phyloP scores from a whole-genome alignment of 30 jellyfish, hydroid and myxozoan species.

The Turritopsis rubra region DNA sequence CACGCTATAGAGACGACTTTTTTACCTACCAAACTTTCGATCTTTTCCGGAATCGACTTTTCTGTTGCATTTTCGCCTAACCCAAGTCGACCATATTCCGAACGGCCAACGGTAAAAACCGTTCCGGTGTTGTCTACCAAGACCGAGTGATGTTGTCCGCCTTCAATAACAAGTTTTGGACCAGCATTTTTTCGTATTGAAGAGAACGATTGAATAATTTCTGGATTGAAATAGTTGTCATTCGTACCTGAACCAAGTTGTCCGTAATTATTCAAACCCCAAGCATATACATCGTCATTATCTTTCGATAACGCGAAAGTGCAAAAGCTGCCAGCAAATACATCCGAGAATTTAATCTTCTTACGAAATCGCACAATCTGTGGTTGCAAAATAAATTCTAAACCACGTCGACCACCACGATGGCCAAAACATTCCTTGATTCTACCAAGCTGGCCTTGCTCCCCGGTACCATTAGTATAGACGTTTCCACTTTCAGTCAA shows the following conservation, averaged over 20 bases:
- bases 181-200: constrained; percentile 46
- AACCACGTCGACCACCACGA: constrained; percentile 99
- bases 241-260: constrained; percentile 97
- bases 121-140: constrained; percentile 57
- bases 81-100: constrained; percentile 97
- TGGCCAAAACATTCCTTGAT: constrained; percentile 89
- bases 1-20: constrained; percentile 59
- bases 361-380: constrained; percentile 81
- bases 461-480: constrained; percentile 95
- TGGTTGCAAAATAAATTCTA: constrained; percentile 65
- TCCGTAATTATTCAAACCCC: constrained; percentile 99
- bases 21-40: constrained; percentile 31
- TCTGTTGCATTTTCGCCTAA: constrained; percentile 92
- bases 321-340: constrained; percentile 90
- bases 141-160: constrained; percentile 94
- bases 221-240: constrained; percentile 71
- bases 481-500: constrained; percentile 79
- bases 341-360: constrained; percentile 68
- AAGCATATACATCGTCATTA: constrained; percentile 77
- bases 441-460: constrained; percentile 99
- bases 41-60: constrained; percentile 53
- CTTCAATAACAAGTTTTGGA: constrained; percentile 54
- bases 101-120: constrained; percentile 79
- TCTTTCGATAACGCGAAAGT: constrained; percentile 83
- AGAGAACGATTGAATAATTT: constrained; percentile 50